Percentiles rank a stretch among this genome's conserved stretches.
phyloP scores from a whole-genome alignment of 2,113 vertebrate species.

The Rallus limicola region DNA sequence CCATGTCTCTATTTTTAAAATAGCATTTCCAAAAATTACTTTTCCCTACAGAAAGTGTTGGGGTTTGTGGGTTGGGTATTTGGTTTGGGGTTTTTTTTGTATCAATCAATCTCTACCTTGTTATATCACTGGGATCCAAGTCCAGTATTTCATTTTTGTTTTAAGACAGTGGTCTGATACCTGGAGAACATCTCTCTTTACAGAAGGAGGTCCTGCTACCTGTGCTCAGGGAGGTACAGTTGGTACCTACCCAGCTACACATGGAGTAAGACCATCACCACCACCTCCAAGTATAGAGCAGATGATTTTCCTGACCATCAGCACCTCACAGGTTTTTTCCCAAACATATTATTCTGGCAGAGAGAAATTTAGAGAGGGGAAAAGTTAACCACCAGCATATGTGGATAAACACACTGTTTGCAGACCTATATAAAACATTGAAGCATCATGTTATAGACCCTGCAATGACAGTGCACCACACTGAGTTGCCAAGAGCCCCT shows the following conservation, averaged over 20 bases:
- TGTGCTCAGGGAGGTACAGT: neutral
- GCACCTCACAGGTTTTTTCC: neutral
- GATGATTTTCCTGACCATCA: neutral
- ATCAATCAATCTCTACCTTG: neutral
- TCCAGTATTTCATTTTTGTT: neutral
- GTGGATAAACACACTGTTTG: neutral
- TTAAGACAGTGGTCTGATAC: neutral
- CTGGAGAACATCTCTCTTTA: neutral
- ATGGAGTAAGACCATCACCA: neutral
- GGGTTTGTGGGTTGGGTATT: rapidly evolving
- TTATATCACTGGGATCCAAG: neutral
- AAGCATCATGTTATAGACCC: neutral
- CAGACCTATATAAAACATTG: neutral
- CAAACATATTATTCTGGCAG: neutral
- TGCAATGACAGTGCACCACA: neutral
- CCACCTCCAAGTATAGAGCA: neutral
- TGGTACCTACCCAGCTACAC: too few relatives aligned
- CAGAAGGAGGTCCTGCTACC: neutral
- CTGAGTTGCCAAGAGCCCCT: neutral
- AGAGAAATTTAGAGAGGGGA: neutral
- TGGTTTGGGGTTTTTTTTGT: neutral
- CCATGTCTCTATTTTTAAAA: neutral
- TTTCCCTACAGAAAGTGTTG: neutral
- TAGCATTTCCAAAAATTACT: neutral
- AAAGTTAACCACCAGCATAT: neutral